Base-by-base conservation (phyloP, 2,797 vertebrate genomes). In the Balearica regulorum region DNA sequence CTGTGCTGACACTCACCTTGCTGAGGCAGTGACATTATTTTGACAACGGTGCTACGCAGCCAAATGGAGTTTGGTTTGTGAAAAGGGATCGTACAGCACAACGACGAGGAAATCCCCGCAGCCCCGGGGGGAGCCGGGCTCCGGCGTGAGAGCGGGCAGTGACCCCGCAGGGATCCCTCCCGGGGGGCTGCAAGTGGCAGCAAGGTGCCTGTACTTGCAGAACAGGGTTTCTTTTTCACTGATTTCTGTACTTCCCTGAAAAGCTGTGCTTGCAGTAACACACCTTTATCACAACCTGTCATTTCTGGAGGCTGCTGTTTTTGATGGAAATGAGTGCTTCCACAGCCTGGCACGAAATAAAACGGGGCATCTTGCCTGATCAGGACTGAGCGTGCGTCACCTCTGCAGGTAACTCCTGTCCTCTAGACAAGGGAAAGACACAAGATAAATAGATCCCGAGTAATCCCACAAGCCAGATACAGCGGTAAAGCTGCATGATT, bases 91-190 rank as follows among this genome's bases (percentile, higher is more conserved):
- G 4, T 3, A 3, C 5, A 13, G 53, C 29, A 16, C 11, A 10
- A 1, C 6, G 3, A 28, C 3, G 8, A 16, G 29, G 7, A 20
- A 39, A 64, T 14, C 31, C 14, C 84, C 19, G 2, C 8, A 2
- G n/a, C 4, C 41, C 31, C 16, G 64, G 51, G 18, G 4, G 53
- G 41, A 35, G 25, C 65, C 22, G 0, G 5, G 60, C 66, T 44
- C 17, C 2, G 24, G 20, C 2, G 7, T 0, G 7, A 24, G 35
- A n/a, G 8, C 37, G 31, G 2, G 18, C 41, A 13, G 57, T 1
- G 15, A 9, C 9, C 16, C 1, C 24, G 35, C 6, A 11, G 37
- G 0, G 24, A 19, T 39, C 14, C 10, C 25, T 5, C 14, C 25
- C 6, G 0, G 48, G 44, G 10, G 1, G 22, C 37, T 18, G 43